A percentile compares a stretch with the other conserved stretches of the same genome.
Evolutionary conservation across 1,140 invertebrate species (phyloP).

Genomic region (Laupala kohalensis): DNA sequence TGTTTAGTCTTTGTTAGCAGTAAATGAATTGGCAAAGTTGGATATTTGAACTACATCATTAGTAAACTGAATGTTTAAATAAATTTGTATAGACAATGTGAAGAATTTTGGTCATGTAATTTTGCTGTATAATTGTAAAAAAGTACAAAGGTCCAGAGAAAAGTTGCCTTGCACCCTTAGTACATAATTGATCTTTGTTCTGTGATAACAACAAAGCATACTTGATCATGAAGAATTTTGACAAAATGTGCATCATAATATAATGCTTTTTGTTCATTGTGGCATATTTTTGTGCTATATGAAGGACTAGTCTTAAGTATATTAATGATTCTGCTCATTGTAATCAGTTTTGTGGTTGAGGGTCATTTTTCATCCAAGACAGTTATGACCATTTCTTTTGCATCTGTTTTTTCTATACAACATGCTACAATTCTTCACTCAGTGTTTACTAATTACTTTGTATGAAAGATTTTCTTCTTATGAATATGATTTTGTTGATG

Average conservation of each 20-base stretch:
- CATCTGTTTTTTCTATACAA: neutral
- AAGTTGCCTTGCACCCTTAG: constrained; percentile 14
- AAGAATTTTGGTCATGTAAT: constrained; percentile 10
- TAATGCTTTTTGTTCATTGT: constrained; percentile 10
- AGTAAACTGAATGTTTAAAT: neutral
- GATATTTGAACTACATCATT: neutral
- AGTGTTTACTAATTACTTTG: too few species aligned
- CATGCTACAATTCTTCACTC: neutral
- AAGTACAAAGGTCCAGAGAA: constrained; percentile 4
- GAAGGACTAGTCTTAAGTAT: constrained; percentile 2
- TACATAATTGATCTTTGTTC: constrained; percentile 13
- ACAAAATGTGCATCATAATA: neutral
- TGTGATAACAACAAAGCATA: constrained; percentile 12
- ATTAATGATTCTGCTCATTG: constrained; percentile 1
- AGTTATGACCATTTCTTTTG: neutral
- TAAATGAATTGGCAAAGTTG: neutral
- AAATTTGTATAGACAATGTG: neutral
- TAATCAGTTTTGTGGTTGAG: constrained; percentile 1
- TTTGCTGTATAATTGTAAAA: constrained; percentile 3
- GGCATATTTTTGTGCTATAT: constrained; percentile 6
- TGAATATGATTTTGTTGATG: neutral
- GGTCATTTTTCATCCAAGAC: neutral
- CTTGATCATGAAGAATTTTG: neutral
- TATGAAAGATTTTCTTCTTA: neutral
- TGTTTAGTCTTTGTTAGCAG: neutral